Conservation (phyloP, 53 echinoderm and acorn worm species). For the Holothuria leucospilota region DNA sequence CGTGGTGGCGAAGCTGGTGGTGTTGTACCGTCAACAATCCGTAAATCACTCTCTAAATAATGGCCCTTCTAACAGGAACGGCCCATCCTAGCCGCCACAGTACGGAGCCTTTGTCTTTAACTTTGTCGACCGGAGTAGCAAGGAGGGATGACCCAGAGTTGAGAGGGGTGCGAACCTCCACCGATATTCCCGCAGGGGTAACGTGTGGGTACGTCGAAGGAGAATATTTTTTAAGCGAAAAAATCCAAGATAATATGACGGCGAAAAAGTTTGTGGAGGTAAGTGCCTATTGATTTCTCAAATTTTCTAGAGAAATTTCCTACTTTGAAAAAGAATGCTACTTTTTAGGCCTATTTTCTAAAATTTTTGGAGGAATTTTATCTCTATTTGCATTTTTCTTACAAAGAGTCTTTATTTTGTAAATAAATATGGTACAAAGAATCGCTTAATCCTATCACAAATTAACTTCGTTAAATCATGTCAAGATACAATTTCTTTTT, state of each 20-base stretch:
- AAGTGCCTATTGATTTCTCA: neutral
- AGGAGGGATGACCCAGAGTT: conserved; percentile 6
- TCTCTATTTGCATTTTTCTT: no score
- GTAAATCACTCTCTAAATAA: conserved; percentile 36
- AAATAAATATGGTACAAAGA: no score
- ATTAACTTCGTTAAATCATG: no score
- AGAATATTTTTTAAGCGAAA: conserved; percentile 42
- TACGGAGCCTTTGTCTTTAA: conserved; percentile 34
- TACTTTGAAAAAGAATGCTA: no score
- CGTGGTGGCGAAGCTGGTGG: conserved; percentile 35
- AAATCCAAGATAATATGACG: conserved; percentile 25
- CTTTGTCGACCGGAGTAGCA: conserved; percentile 2
- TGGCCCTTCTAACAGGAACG: conserved; percentile 21
- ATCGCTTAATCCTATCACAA: no score
- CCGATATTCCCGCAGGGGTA: conserved; percentile 49
- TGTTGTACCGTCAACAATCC: neutral
- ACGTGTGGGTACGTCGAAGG: conserved; percentile 52
- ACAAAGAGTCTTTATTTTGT: no score
- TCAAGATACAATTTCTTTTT: no score
- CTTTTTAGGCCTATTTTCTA: no score
- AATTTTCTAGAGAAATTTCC: no score
- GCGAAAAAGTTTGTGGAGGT: conserved; percentile 24
- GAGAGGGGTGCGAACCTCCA: conserved; percentile 35
- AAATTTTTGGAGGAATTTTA: no score
- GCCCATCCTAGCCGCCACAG: neutral